phyloP scores from a whole-genome alignment of 1,140 invertebrate species.

The Bombus vancouverensis region DNA sequence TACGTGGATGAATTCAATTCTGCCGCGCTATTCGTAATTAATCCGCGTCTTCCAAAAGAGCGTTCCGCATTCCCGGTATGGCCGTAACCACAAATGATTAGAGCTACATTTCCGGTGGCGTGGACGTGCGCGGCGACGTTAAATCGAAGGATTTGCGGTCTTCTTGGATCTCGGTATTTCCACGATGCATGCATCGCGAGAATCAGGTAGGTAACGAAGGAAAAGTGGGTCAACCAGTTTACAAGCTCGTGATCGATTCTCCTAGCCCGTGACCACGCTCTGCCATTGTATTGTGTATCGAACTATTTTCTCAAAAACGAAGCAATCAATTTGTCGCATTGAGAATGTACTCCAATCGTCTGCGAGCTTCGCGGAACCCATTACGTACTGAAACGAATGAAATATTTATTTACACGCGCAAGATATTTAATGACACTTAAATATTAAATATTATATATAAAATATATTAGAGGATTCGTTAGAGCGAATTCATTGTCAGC shows the following conservation, averaged over 20 bases:
- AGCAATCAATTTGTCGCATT: too few relatives aligned
- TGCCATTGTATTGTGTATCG: not conserved
- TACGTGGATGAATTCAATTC: not conserved
- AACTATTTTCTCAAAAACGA: not conserved
- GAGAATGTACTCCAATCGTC: not conserved
- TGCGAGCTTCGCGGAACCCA: not conserved
- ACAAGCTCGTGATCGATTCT: constrained; percentile 7
- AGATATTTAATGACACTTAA: not conserved
- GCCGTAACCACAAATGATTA: constrained; percentile 20
- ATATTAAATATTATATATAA: too few relatives aligned
- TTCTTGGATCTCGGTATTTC: not conserved
- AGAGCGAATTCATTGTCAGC: too few relatives aligned
- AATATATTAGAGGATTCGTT: too few relatives aligned
- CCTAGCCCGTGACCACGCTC: not conserved
- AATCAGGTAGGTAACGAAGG: constrained; percentile 7
- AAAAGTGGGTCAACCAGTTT: constrained; percentile 26
- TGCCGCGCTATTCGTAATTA: constrained; percentile 16
- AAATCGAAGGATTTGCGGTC: constrained; percentile 44
- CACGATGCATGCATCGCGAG: not conserved
- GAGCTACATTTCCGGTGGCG: constrained; percentile 23
- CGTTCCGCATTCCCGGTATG: constrained; percentile 7
- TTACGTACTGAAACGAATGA: not conserved
- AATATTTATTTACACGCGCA: not conserved
- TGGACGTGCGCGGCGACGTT: not conserved
- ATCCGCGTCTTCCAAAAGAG: constrained; percentile 7